Percentiles rank a stretch among this genome's conserved stretches.
phyloP scores from a whole-genome alignment of 2,113 vertebrate species.

The Gasterosteus aculeatus region DNA sequence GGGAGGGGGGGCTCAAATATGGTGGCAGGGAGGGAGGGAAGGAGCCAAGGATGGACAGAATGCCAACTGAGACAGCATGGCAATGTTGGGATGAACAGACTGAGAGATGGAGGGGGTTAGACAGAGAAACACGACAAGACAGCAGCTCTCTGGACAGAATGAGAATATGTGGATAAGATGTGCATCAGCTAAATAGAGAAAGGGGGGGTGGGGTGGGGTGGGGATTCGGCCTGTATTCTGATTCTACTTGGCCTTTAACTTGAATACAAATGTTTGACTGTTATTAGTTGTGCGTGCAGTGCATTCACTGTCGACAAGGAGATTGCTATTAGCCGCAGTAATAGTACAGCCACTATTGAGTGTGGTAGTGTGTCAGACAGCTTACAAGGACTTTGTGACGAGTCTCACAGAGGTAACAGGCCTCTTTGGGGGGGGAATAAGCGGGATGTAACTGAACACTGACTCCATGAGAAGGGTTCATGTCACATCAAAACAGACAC shows the following conservation, averaged over 20 bases:
- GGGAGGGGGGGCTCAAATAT: constrained; percentile 58
- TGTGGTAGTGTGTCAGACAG: constrained; percentile 31
- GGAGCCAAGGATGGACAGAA: constrained; percentile 72
- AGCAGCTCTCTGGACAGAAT: constrained; percentile 65
- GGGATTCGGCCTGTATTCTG: constrained; percentile 42
- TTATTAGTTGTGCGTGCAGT: constrained; percentile 28
- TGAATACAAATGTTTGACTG: constrained; percentile 57
- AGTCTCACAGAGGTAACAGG: constrained; percentile 24
- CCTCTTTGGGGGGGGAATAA: constrained; percentile 21
- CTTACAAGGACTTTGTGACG: constrained; percentile 37
- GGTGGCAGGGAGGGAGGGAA: constrained; percentile 61
- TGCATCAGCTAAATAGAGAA: constrained; percentile 25
- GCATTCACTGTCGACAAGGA: constrained; percentile 38
- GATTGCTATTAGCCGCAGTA: constrained; percentile 35
- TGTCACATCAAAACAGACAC: constrained; percentile 55
- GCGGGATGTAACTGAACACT: constrained; percentile 23
- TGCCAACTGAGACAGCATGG: constrained; percentile 75
- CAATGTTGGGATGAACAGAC: constrained; percentile 75
- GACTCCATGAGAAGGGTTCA: constrained; percentile 19
- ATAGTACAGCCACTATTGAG: constrained; percentile 27
- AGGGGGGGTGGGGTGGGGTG: constrained; percentile 29
- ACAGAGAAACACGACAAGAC: constrained; percentile 57
- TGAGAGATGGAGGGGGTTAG: constrained; percentile 70
- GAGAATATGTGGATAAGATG: constrained; percentile 60
- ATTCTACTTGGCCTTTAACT: constrained; percentile 54